These are phyloP conservation scores for Luidia sarsii DNA, from an alignment of 53 echinoderm and acorn worm species.

Conservation along the genomic window DNA sequence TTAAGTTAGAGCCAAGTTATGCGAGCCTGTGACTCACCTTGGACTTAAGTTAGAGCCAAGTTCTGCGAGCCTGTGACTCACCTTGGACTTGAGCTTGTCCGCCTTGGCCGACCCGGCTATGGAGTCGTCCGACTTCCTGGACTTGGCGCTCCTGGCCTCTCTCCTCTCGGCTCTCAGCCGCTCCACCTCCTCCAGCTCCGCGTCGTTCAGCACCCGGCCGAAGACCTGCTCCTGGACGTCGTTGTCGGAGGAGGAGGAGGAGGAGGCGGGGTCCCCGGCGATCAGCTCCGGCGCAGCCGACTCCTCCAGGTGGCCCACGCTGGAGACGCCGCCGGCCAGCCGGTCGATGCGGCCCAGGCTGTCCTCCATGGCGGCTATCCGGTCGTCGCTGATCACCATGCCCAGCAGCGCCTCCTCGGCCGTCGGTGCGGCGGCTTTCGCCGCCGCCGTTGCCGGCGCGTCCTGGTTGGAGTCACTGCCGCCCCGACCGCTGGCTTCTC, in stretches of 20 bases:
- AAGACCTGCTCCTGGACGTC: conserved; percentile 34
- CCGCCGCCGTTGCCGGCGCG: not conserved
- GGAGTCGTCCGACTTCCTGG: conserved; percentile 26
- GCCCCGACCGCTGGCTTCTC: not conserved
- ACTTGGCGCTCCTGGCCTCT: conserved; percentile 35
- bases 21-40: too few species aligned
- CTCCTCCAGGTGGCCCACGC: conserved; percentile 66
- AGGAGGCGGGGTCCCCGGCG: not conserved
- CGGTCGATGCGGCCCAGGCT: conserved; percentile 37
- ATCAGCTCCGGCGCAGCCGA: conserved; percentile 15
- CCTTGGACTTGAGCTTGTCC: conserved; percentile 52
- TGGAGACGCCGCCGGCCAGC: conserved; percentile 50
- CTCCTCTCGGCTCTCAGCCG: conserved; percentile 46
- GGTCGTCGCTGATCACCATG: conserved; percentile 52
- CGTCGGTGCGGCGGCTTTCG: not conserved
- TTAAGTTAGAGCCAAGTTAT: too few species aligned
- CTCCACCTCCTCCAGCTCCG: conserved; percentile 51
- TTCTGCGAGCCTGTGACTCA: too few species aligned
- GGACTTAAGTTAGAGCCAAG: too few species aligned
- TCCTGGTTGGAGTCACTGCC: too few species aligned
- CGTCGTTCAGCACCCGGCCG: conserved; percentile 27
- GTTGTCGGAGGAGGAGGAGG: not conserved
- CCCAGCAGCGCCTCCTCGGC: conserved; percentile 27
- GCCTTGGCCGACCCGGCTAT: conserved; percentile 10
- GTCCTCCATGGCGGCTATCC: conserved; percentile 66